Base-by-base conservation (phyloP, 1,140 invertebrate genomes). In the Aphelenchoides avenae region DNA sequence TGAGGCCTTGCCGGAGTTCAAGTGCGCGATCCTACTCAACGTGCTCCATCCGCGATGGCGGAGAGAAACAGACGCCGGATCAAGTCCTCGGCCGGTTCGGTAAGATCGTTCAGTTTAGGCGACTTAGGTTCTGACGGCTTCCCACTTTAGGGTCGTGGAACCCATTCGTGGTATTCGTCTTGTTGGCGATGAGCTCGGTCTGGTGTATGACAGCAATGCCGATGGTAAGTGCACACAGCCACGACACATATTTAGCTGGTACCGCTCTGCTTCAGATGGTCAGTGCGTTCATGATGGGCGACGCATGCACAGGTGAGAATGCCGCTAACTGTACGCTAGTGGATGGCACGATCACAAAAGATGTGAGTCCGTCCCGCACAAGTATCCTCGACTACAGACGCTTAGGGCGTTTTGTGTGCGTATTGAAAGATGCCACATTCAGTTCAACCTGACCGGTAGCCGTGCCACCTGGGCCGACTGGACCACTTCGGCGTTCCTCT, bases 401-500 rank as follows among this genome's bases (percentile, higher is more conserved):
- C 11, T 6, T 24, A 5, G 13, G 5, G 6, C 64, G 5, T 11
- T 26, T 61, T 11, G 7, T 62, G 6, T 53, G 9, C 27, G 40
- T 22, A 13, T 63, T 60, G n/a, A n/a, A n/a, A n/a, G n/a, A n/a
- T 56, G 5, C 44, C 5, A 53, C 5, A 41, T 57, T 57, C 30
- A 57, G 57, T 57, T 57, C 31, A 6, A 48, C 18, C 29, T 57
- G 37, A 20, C 9, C 29, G 59, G 58, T 11, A 6, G n/a, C 9
- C 41, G 37, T 33, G 18, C 11, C 24, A 20, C 40, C 27, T 20
- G 58, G 22, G 57, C 36, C 13, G 56, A 51, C 9, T 62, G 30
- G 22, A 29, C 57, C 11, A 63, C 56, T n/a, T 57, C 56, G 20
- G 33, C 22, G 27, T 57, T 53, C 29, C 6, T 57, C n/a, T 57